Evolutionary conservation across 2,113 vertebrate species (phyloP).

Genomic region (Nestor notabilis): DNA sequence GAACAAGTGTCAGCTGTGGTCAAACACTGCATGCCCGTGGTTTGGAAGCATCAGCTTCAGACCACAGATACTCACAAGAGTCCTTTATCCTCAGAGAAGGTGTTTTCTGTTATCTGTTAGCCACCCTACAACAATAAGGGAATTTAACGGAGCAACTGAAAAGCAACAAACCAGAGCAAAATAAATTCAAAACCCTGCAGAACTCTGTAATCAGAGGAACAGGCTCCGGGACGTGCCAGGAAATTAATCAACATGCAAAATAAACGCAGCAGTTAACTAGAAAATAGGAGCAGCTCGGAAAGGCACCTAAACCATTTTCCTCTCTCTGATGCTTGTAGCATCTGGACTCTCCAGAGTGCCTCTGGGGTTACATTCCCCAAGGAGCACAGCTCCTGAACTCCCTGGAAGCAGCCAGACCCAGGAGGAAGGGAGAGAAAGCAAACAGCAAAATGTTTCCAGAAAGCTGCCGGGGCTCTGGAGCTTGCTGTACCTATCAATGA

Average conservation of each 20-base stretch:
- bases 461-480: background rate
- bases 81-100: background rate
- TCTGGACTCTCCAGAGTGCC: background rate
- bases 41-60: background rate
- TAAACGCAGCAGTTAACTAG: background rate
- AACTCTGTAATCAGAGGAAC: background rate
- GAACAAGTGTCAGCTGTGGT: background rate
- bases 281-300: background rate
- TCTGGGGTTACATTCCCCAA: background rate
- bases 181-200: background rate
- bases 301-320: background rate
- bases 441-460: conserved; percentile 30
- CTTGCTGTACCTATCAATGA: background rate
- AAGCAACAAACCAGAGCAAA: background rate
- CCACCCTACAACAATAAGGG: background rate
- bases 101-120: background rate
- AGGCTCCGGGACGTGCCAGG: background rate
- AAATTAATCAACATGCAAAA: conserved; percentile 9
- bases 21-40: background rate
- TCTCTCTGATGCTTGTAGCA: background rate
- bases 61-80: background rate
- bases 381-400: background rate
- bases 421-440: background rate
- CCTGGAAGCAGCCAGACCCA: background rate
- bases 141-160: background rate